Evolutionary conservation across 2,113 vertebrate species (phyloP).

Genomic region (Protobothrops flavoviridis): DNA sequence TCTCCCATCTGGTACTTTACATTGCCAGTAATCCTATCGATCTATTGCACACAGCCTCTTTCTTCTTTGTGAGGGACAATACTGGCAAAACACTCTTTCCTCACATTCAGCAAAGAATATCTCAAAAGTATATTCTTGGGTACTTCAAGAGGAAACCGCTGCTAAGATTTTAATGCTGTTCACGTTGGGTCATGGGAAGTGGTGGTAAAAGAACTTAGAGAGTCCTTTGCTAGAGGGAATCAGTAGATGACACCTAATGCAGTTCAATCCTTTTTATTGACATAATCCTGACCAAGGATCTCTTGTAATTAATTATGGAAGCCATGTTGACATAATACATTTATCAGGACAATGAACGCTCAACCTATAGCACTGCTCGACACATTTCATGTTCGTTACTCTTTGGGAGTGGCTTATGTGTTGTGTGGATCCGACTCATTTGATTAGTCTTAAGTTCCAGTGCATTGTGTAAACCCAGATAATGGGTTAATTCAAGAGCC

Average conservation of each 20-base stretch:
- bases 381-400: not conserved
- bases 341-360: not conserved
- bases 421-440: not conserved
- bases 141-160: not conserved
- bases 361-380: not conserved
- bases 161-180: not conserved
- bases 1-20: not conserved
- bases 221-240: not conserved
- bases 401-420: not conserved
- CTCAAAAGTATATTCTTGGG: not conserved
- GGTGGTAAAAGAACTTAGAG: not conserved
- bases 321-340: not conserved
- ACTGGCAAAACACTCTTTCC: not conserved
- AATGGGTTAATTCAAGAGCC: not conserved
- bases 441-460: not conserved
- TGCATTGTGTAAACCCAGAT: not conserved
- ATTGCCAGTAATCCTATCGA: not conserved
- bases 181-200: not conserved
- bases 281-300: not conserved
- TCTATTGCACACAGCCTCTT: not conserved
- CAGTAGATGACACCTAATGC: not conserved
- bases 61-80: not conserved
- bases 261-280: not conserved
- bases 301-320: not conserved
- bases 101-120: not conserved